Conservation (phyloP, 35 echinoderm and acorn worm species). For the Nesometra sesokonis region DNA sequence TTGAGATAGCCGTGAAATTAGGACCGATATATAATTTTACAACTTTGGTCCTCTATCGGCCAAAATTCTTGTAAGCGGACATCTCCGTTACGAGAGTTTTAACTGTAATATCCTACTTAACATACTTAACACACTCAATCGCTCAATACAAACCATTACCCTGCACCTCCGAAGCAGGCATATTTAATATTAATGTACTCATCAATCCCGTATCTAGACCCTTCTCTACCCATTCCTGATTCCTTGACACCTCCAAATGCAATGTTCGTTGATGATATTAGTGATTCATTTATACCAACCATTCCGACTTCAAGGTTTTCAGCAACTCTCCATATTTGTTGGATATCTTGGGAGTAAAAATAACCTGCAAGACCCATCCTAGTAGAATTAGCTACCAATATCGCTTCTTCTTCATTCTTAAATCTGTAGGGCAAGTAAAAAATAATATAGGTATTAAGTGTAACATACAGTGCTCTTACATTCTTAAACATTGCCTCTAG, state of each 20-base stretch:
- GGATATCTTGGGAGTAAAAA: constrained; percentile 86
- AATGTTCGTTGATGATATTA: constrained; percentile 28
- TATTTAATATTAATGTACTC: constrained; percentile 82
- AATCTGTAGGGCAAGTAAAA: constrained; percentile 35
- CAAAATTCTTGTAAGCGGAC: too few species aligned
- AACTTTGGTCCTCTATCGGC: too few species aligned
- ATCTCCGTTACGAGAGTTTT: too few species aligned
- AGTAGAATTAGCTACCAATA: constrained; percentile 54
- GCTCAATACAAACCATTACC: too few species aligned
- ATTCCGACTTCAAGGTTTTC: constrained; percentile 86
- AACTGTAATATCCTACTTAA: too few species aligned
- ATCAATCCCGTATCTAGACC: constrained; percentile 79
- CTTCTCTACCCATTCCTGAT: constrained; percentile 73
- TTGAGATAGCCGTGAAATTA: too few species aligned
- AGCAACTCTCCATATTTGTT: constrained; percentile 76
- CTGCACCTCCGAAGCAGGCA: constrained; percentile 50
- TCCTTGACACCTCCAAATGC: constrained; percentile 84
- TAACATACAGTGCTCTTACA: neutral
- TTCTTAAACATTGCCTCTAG: neutral
- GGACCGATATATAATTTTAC: too few species aligned
- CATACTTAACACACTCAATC: too few species aligned
- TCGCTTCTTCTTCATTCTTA: constrained; percentile 69
- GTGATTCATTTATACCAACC: constrained; percentile 71
- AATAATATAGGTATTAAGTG: neutral
- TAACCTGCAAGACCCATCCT: constrained; percentile 71